Conservation (phyloP, 2,888 invertebrate species). For the Cremastinae sp. region DNA sequence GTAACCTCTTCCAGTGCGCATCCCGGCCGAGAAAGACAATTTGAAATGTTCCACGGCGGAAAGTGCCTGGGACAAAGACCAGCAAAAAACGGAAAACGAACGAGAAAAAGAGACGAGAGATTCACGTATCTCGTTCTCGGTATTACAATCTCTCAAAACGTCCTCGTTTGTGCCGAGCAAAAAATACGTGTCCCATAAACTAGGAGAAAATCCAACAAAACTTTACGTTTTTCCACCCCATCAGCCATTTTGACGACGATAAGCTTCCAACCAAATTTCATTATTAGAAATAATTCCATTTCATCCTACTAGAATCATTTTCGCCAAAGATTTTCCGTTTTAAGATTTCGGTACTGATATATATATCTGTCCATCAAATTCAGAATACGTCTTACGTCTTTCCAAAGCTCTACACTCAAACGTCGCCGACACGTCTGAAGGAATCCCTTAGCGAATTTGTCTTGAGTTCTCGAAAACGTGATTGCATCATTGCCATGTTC, state of each 20-base stretch:
- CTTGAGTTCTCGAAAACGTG: conserved; percentile 47
- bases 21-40: conserved; percentile 1
- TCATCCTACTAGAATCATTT: too few species aligned
- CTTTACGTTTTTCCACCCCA: conserved; percentile 39
- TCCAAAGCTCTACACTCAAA: conserved; percentile 3
- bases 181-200: conserved; percentile 39
- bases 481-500: conserved; percentile 45
- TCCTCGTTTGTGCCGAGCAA: background rate
- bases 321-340: too few species aligned
- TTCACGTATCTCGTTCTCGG: conserved; percentile 14
- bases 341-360: too few species aligned
- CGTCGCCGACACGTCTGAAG: conserved; percentile 48
- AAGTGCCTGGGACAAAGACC: conserved; percentile 13
- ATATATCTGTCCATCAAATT: too few species aligned
- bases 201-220: conserved; percentile 29
- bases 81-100: background rate
- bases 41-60: conserved; percentile 10
- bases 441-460: conserved; percentile 38
- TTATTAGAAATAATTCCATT: too few species aligned
- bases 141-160: conserved; percentile 4
- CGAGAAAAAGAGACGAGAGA: background rate
- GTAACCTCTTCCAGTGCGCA: conserved; percentile 8
- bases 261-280: too few species aligned
- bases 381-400: too few species aligned
- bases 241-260: too few species aligned